These are phyloP conservation scores for Phalloptychus januarius DNA, from an alignment of 2,797 vertebrate species.

Conservation along the genomic window DNA sequence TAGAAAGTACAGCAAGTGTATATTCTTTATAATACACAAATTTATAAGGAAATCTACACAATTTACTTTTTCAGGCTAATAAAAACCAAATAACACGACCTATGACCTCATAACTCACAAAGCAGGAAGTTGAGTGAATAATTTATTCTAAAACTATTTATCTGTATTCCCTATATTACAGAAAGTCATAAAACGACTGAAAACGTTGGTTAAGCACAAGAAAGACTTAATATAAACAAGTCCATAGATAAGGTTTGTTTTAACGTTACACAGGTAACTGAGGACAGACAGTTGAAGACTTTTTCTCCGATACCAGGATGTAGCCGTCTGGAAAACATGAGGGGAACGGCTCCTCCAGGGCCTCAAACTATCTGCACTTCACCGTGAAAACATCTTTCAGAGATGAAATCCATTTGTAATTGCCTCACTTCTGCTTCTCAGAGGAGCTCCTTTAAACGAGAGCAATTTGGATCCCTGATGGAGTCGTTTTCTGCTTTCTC, in stretches of 20 bases:
- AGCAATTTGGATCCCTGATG: conserved; percentile 58
- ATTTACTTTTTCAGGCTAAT: background rate
- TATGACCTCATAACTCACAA: background rate
- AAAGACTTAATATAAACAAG: background rate
- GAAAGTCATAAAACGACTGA: background rate
- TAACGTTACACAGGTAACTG: conserved; percentile 11
- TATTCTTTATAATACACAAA: no score
- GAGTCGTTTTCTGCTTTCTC: conserved; percentile 37
- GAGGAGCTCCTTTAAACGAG: conserved; percentile 57
- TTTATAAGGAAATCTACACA: background rate
- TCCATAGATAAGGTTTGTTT: conserved; percentile 1
- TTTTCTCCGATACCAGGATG: conserved; percentile 29
- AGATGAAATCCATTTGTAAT: conserved; percentile 66
- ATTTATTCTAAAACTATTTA: background rate
- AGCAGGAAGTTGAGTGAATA: background rate
- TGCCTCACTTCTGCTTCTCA: conserved; percentile 51
- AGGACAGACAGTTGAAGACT: conserved; percentile 14
- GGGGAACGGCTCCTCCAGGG: conserved; percentile 54
- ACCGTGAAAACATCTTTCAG: conserved; percentile 37
- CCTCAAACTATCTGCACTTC: conserved; percentile 52
- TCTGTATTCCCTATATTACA: background rate
- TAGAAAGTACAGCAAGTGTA: background rate
- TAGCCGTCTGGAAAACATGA: conserved; percentile 58
- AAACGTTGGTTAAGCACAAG: background rate
- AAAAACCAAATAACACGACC: background rate